Base-by-base conservation (phyloP, 2,888 invertebrate species). In the Escarpia spicata region DNA sequence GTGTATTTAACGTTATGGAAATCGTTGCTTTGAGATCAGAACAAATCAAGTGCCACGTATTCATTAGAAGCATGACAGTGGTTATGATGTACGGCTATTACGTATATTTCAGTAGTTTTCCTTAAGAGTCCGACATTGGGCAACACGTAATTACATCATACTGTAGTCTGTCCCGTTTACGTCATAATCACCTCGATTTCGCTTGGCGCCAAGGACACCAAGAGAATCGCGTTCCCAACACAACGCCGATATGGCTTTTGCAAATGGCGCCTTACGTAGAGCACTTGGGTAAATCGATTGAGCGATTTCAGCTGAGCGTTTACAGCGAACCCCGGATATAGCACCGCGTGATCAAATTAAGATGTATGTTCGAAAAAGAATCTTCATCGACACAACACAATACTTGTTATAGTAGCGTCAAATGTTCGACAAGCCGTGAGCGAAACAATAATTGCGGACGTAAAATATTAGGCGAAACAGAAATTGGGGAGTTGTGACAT, bases 241-340 rank as follows among this genome's bases (percentile, higher is more conserved):
- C 75, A 75, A 75, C 75, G 75, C 75, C 75, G n/a, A 19, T 75
- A 6, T 26, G 75, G 2, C 75, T 15, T 6, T 19, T 26, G n/a
- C 26, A 75, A 75, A 75, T 75, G 75, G 75, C 75, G 75, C n/a
- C 75, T 26, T 26, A 26, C 75, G 6, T 26, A 26, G n/a, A 75
- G 19, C 75, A 75, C 75, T 75, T 75, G 75, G 75, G 26, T 75
- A 75, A 3, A 75, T 26, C n/a, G 19, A 75, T 75, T 75, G 6
- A 75, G 75, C 75, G n/a, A 75, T 75, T n/a, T 75, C 75, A 75
- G 75, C 75, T 75, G 75, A 75, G n/a, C 75, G 75, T 75, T 75
- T 26, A 26, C 6, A 6, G 75, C 19, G 6, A 15, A 26, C 75
- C 15, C 26, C 19, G 19, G 75, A 75, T 75, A 75, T 75, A 3